These are phyloP conservation scores for Monochamus alternatus DNA, from an alignment of 2,888 invertebrate species.

Conservation along the genomic window DNA sequence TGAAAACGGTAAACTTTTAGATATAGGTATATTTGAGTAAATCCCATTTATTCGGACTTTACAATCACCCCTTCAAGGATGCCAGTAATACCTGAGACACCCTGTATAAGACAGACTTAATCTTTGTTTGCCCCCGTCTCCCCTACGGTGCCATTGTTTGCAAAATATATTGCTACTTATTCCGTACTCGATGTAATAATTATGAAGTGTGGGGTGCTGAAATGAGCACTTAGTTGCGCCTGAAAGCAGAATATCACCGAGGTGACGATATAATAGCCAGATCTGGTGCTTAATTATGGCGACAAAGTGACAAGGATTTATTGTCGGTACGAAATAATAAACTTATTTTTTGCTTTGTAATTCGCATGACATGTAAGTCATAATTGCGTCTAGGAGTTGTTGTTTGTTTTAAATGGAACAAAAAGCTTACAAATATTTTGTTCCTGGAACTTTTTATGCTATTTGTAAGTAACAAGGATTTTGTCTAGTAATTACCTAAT, in stretches of 20 bases:
- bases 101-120: too few species aligned
- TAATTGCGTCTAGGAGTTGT: background rate
- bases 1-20: too few species aligned
- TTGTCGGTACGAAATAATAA: slow-evolving; percentile 25
- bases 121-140: slow-evolving; percentile 20
- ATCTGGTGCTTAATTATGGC: slow-evolving; percentile 31
- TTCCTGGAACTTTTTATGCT: too few species aligned
- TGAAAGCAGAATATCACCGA: slow-evolving; percentile 41
- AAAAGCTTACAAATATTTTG: too few species aligned
- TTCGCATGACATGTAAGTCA: background rate
- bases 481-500: too few species aligned
- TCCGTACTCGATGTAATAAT: slow-evolving; percentile 19
- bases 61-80: too few species aligned
- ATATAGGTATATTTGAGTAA: too few species aligned
- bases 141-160: slow-evolving; percentile 62
- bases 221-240: slow-evolving; percentile 36
- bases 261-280: slow-evolving; percentile 33
- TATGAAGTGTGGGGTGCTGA: slow-evolving; percentile 37
- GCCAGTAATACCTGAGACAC: too few species aligned
- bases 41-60: too few species aligned
- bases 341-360: slow-evolving; percentile 23
- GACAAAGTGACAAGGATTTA: slow-evolving; percentile 28
- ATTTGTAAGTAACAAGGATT: too few species aligned
- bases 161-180: slow-evolving; percentile 61
- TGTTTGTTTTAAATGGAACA: background rate